Percentiles rank a stretch among this genome's conserved stretches.
Conservation (phyloP, 2,888 invertebrate genomes). For the Drosophila demipolita region DNA sequence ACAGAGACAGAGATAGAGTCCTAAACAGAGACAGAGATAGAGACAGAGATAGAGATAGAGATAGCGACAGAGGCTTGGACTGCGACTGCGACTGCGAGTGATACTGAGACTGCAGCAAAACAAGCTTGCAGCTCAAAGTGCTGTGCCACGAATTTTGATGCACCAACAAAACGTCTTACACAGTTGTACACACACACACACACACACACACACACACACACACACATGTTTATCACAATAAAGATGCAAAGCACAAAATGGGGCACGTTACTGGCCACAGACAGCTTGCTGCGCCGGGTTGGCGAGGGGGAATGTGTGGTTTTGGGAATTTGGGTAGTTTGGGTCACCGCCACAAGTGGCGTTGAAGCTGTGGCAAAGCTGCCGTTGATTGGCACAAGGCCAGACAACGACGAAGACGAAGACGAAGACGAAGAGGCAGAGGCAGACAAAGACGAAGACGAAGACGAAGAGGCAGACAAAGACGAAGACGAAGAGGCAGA, state of each 20-base stretch:
- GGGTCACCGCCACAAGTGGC: slow-evolving; percentile 75
- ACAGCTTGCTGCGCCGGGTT: background rate
- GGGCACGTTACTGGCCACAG: slow-evolving; percentile 14
- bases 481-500: slow-evolving; percentile 24
- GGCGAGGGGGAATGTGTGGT: no score
- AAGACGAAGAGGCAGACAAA: slow-evolving; percentile 16
- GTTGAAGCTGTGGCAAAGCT: slow-evolving; percentile 55
- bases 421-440: slow-evolving; percentile 24
- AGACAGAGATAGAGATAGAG: slow-evolving; percentile 6
- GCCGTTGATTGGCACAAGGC: slow-evolving; percentile 78
- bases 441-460: background rate
- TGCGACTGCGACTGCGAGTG: slow-evolving; percentile 11
- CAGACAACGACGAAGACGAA: slow-evolving; percentile 28
- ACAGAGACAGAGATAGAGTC: slow-evolving; percentile 9
- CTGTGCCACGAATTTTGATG: slow-evolving; percentile 75
- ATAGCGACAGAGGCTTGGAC: slow-evolving; percentile 10
- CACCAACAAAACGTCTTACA: slow-evolving; percentile 61
- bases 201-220: slow-evolving; percentile 8
- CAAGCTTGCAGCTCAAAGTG: slow-evolving; percentile 61
- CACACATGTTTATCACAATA: slow-evolving; percentile 45
- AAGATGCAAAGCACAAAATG: slow-evolving; percentile 56
- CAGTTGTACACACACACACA: slow-evolving; percentile 27
- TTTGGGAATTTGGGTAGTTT: slow-evolving; percentile 4
- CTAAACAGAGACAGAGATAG: slow-evolving; percentile 1
- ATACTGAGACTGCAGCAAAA: slow-evolving; percentile 37